phyloP scores from a whole-genome alignment of 2,888 invertebrate genomes.

The Taphrorychus bicolor region DNA sequence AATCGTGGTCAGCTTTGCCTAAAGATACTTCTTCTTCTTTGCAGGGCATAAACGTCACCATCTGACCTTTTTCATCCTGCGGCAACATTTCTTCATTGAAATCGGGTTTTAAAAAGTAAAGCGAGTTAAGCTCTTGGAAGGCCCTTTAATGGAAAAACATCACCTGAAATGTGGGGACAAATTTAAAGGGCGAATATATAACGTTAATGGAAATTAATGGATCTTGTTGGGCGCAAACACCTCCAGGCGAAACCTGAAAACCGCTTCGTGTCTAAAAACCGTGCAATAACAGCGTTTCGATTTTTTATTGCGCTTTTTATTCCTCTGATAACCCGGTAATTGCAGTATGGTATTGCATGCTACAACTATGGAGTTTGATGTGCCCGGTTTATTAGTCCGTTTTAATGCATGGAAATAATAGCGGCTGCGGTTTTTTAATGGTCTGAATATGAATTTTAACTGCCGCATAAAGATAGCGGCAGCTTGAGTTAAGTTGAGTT shows the following conservation, averaged over 20 bases:
- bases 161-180: background rate
- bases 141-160: background rate
- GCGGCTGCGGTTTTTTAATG: no score
- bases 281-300: background rate
- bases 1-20: no score
- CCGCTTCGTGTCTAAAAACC: background rate
- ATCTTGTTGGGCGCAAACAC: background rate
- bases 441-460: no score
- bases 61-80: background rate
- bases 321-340: no score
- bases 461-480: no score
- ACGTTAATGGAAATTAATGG: background rate
- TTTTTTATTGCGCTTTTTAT: background rate
- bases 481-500: no score
- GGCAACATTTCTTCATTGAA: background rate
- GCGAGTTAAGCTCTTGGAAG: background rate
- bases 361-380: no score
- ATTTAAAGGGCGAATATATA: background rate
- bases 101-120: background rate
- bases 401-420: no score
- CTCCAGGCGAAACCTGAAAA: no score
- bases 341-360: no score
- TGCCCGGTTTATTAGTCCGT: no score
- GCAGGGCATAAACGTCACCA: background rate
- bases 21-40: no score